Evolutionary conservation across 2,797 vertebrate species (phyloP).

Genomic region (Etheostoma nigrum): DNA sequence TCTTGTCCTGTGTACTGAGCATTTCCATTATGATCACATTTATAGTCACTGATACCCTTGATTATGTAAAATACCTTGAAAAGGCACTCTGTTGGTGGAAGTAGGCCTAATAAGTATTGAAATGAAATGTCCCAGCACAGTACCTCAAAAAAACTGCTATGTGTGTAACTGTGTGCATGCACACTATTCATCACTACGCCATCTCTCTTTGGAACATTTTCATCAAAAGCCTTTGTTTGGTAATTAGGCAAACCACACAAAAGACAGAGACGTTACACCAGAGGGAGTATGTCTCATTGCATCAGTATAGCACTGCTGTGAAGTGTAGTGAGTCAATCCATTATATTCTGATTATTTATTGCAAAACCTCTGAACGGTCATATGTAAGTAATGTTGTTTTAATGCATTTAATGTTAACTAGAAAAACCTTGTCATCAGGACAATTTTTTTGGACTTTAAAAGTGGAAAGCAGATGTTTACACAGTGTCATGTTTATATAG

Average conservation of each 20-base stretch:
- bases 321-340: conserved; percentile 16
- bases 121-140: conserved; percentile 7
- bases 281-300: conserved; percentile 23
- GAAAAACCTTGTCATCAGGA: not conserved
- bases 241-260: conserved; percentile 44
- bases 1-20: conserved; percentile 41
- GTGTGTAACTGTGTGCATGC: not conserved
- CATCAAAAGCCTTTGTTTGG: conserved; percentile 45
- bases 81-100: not conserved
- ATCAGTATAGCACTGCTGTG: conserved; percentile 8
- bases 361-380: not conserved
- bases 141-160: not conserved
- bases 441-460: not conserved
- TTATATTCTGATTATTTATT: conserved; percentile 14
- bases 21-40: conserved; percentile 30
- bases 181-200: conserved; percentile 9
- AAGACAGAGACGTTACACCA: conserved; percentile 25
- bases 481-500: not conserved
- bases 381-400: conserved; percentile 4
- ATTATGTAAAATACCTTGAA: conserved; percentile 10
- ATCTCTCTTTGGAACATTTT: conserved; percentile 32
- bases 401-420: not conserved
- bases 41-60: not conserved
- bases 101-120: not conserved
- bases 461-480: conserved; percentile 4